Percentiles rank a stretch among this genome's conserved stretches.
Conservation (phyloP, 1,140 invertebrate species). For the Cheumatopsyche charites region DNA sequence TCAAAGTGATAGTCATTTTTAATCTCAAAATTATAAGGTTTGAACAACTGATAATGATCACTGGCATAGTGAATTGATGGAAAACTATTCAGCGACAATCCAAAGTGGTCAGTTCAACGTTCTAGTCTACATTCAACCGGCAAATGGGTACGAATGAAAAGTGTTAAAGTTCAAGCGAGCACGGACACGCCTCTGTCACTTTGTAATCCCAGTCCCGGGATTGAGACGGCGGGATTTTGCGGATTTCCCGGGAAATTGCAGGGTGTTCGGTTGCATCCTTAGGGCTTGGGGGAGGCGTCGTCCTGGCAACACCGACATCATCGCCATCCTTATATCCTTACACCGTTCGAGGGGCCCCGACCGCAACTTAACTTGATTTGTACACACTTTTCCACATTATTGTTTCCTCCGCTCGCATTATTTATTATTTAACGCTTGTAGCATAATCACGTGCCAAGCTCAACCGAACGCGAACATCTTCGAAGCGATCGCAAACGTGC, state of each 20-base stretch:
- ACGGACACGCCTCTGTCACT: background rate
- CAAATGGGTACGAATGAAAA: too few relatives aligned
- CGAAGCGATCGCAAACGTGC: too few relatives aligned
- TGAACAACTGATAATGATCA: too few relatives aligned
- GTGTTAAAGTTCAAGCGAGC: too few relatives aligned
- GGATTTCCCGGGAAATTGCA: too few relatives aligned
- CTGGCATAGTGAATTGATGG: too few relatives aligned
- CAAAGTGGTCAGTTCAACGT: too few relatives aligned
- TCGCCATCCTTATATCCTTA: background rate
- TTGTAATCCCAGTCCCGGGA: conserved; percentile 9
- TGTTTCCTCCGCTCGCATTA: conserved; percentile 42
- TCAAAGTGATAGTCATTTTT: too few relatives aligned
- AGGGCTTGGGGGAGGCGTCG: background rate
- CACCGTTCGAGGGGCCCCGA: background rate
- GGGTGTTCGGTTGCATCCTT: background rate
- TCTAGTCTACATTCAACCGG: too few relatives aligned
- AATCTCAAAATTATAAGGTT: too few relatives aligned
- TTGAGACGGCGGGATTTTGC: conserved; percentile 9
- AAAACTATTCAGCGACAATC: too few relatives aligned
- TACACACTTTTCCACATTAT: conserved; percentile 46
- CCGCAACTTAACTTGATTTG: conserved; percentile 47
- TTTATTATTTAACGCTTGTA: conserved; percentile 38
- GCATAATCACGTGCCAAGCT: conserved; percentile 47
- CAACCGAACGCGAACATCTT: conserved; percentile 1
- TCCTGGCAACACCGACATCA: conserved; percentile 36